Conservation (phyloP, 2,888 invertebrate genomes). For the Caenorhabditis sinica region DNA sequence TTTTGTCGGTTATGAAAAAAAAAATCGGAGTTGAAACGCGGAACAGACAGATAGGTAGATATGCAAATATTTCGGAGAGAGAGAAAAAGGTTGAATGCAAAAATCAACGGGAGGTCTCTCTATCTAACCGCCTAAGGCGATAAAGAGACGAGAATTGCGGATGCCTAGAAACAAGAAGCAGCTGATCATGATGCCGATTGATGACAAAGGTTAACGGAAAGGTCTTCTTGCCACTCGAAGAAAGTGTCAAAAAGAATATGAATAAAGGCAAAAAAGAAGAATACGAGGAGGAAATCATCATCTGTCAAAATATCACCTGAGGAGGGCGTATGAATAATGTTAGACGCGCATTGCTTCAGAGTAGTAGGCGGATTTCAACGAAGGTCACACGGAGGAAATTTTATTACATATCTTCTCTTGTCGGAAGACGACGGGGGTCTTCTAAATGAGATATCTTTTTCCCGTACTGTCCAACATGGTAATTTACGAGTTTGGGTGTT, state of each 20-base stretch:
- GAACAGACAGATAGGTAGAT: conserved; percentile 48
- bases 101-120: conserved; percentile 31
- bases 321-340: conserved; percentile 59
- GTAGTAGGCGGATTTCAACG: conserved; percentile 61
- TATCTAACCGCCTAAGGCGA: conserved; percentile 2
- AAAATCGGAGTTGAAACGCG: conserved; percentile 1
- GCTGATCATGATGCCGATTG: conserved; percentile 52
- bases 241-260: conserved; percentile 36
- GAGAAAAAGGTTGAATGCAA: conserved; percentile 8
- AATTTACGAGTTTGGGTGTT: conserved; percentile 37
- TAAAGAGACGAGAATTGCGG: conserved; percentile 42
- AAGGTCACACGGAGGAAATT: conserved; percentile 51
- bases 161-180: conserved; percentile 59
- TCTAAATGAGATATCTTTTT: conserved; percentile 39
- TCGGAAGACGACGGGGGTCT: conserved; percentile 1
- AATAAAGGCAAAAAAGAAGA: conserved; percentile 1
- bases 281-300: conserved; percentile 2
- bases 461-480: conserved; percentile 40
- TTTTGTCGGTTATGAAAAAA: conserved; percentile 16
- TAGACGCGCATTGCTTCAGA: conserved; percentile 51
- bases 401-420: conserved; percentile 50
- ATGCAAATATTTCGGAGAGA: conserved; percentile 56
- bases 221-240: conserved; percentile 23
- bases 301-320: conserved; percentile 58
- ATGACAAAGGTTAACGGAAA: conserved; percentile 60